These are phyloP conservation scores for Hypomesus transpacificus DNA, from an alignment of 2,113 vertebrate genomes.

Conservation along the genomic window DNA sequence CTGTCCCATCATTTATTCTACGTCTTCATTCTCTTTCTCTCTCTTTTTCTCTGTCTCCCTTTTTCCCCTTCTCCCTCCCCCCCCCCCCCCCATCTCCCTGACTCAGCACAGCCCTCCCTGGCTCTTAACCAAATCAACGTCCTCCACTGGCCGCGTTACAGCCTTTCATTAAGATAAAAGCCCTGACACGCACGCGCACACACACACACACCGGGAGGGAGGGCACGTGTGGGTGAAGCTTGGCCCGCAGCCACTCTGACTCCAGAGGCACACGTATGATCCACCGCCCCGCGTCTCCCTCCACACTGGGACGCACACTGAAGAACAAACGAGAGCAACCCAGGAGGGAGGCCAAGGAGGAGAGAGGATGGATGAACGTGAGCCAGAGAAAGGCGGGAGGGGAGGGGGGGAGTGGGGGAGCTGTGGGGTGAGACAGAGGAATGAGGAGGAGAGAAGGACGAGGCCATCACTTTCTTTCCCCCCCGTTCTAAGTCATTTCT, in stretches of 20 bases:
- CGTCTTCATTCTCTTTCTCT: constrained; percentile 4
- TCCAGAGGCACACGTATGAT: constrained; percentile 35
- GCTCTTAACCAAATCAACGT: constrained; percentile 60
- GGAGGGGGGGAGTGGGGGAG: not conserved
- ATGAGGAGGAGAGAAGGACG: constrained; percentile 1
- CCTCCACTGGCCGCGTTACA: constrained; percentile 19
- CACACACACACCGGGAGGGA: constrained; percentile 7
- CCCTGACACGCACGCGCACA: constrained; percentile 36
- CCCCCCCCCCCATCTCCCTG: constrained; percentile 44
- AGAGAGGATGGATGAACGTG: not conserved
- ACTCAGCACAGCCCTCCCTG: constrained; percentile 57
- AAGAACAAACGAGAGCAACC: constrained; percentile 8
- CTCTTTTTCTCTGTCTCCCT: not conserved
- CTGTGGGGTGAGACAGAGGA: not conserved
- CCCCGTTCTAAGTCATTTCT: not conserved
- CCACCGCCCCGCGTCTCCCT: constrained; percentile 15
- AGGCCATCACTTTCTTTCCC: constrained; percentile 7
- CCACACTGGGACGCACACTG: not conserved
- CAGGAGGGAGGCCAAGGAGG: not conserved
- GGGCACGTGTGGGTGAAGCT: constrained; percentile 22
- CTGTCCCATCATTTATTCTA: constrained; percentile 34
- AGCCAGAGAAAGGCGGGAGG: not conserved
- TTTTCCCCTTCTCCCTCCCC: not conserved
- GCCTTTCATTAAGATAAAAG: constrained; percentile 74
- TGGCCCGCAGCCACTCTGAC: constrained; percentile 5